Conservation (phyloP, 2,797 vertebrate species). For the Cyclura pinguis region DNA sequence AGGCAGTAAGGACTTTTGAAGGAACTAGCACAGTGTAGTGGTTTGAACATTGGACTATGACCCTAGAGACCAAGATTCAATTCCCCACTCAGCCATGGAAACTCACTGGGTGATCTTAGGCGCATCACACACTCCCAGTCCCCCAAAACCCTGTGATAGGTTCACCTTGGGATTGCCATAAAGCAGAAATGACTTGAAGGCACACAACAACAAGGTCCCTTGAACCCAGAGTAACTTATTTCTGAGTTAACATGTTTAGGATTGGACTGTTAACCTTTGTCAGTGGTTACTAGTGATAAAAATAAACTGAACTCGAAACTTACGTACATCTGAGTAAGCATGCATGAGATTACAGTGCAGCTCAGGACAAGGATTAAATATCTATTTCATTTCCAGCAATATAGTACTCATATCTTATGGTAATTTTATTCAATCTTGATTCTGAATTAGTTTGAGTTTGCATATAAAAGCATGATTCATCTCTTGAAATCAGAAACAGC, state of each 20-base stretch:
- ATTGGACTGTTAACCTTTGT: background rate
- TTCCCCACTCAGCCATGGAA: no score
- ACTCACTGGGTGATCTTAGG: no score
- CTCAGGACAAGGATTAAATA: background rate
- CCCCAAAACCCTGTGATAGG: no score
- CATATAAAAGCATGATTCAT: conserved; percentile 35
- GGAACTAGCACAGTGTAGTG: no score
- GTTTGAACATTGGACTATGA: no score
- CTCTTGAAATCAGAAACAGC: conserved; percentile 15
- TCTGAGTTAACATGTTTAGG: background rate
- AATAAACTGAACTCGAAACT: no score
- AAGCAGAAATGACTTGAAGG: no score
- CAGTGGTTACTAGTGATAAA: no score
- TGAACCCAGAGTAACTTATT: background rate
- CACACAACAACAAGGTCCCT: no score
- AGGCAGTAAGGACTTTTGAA: background rate
- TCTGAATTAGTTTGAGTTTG: conserved; percentile 35
- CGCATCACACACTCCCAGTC: no score
- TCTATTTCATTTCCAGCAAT: background rate
- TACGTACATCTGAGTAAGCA: background rate
- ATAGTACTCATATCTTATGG: conserved; percentile 13
- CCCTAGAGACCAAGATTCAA: no score
- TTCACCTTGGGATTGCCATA: no score
- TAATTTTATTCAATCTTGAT: conserved; percentile 14
- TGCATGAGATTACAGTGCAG: background rate